Evolutionary conservation across 2,797 vertebrate species (phyloP).

Genomic region (Leptatherina wallacei): DNA sequence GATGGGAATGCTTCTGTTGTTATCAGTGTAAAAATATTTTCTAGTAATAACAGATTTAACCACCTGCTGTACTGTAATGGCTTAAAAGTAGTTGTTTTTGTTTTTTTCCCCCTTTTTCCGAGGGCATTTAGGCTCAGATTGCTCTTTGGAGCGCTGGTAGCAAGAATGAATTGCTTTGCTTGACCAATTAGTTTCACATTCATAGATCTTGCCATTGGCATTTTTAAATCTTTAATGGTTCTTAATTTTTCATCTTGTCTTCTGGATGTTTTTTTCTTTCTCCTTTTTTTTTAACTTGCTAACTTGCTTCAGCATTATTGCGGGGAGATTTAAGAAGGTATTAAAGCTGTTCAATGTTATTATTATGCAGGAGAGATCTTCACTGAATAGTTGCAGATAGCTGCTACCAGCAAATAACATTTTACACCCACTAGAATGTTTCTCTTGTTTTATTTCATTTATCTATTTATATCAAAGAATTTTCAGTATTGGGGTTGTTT

Average conservation of each 20-base stretch:
- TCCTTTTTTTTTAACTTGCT: constrained; percentile 32
- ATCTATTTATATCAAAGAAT: constrained; percentile 28
- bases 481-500: constrained; percentile 53
- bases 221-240: constrained; percentile 83
- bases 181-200: constrained; percentile 75
- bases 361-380: constrained; percentile 62
- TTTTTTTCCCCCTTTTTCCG: constrained; percentile 4
- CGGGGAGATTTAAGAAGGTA: constrained; percentile 53
- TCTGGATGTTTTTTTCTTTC: constrained; percentile 41
- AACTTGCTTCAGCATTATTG: constrained; percentile 45
- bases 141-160: constrained; percentile 24
- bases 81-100: constrained; percentile 19
- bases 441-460: constrained; percentile 10
- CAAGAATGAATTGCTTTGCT: constrained; percentile 43
- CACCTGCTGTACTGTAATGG: constrained; percentile 38
- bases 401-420: constrained; percentile 44
- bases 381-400: constrained; percentile 41
- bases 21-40: constrained; percentile 13
- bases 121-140: constrained; percentile 26
- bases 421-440: constrained; percentile 34
- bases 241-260: constrained; percentile 76
- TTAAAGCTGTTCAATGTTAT: constrained; percentile 62
- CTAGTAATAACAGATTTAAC: constrained; percentile 22
- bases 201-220: constrained; percentile 75
- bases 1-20: constrained; percentile 15